phyloP scores from a whole-genome alignment of 2,113 vertebrate species.

The Engraulis encrasicolus region DNA sequence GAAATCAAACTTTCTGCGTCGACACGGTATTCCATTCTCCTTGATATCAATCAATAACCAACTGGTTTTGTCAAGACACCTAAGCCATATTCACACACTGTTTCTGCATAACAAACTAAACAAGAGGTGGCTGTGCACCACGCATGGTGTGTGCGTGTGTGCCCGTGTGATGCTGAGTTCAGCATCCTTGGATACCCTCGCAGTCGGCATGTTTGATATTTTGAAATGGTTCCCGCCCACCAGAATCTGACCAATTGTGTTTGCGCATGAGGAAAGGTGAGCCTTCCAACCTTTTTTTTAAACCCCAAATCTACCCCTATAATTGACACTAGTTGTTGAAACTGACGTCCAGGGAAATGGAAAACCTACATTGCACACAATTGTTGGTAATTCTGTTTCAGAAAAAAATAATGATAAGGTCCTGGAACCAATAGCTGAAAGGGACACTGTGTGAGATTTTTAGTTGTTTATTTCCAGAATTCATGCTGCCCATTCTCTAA shows the following conservation, averaged over 20 bases:
- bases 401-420: no score
- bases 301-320: background rate
- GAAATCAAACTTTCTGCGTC: constrained; percentile 82
- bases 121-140: background rate
- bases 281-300: background rate
- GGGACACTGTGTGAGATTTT: no score
- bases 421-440: no score
- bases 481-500: no score
- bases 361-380: background rate
- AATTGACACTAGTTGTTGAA: background rate
- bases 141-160: background rate
- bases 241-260: background rate
- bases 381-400: no score
- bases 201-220: background rate
- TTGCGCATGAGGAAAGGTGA: background rate
- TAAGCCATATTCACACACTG: background rate
- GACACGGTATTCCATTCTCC: constrained; percentile 77
- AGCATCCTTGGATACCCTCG: background rate
- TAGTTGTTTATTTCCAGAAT: no score
- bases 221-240: constrained; percentile 15
- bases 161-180: background rate
- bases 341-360: background rate
- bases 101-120: background rate
- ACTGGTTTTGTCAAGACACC: background rate
- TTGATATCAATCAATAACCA: background rate